These are phyloP conservation scores for Esox niger DNA, from an alignment of 2,113 vertebrate genomes.

Conservation along the genomic window DNA sequence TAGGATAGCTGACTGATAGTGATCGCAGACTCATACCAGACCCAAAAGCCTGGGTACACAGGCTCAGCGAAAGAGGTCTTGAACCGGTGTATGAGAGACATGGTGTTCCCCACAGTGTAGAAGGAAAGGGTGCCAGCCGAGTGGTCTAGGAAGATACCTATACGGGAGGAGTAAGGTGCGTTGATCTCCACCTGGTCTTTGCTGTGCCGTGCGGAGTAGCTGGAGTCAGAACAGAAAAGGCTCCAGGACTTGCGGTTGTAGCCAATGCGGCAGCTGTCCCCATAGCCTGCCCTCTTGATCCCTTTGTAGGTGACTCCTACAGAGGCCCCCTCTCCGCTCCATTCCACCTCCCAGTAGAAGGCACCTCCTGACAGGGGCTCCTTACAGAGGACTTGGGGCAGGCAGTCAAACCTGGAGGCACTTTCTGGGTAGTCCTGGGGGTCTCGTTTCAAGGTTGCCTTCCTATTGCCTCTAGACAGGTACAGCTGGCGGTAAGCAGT, in stretches of 20 bases:
- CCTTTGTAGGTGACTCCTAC: slow-evolving; percentile 78
- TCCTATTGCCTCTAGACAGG: slow-evolving; percentile 73
- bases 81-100: slow-evolving; percentile 78
- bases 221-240: slow-evolving; percentile 78
- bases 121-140: slow-evolving; percentile 72
- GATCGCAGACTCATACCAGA: slow-evolving; percentile 79
- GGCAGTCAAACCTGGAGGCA: slow-evolving; percentile 69
- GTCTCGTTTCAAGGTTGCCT: slow-evolving; percentile 72
- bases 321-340: slow-evolving; percentile 74
- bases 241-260: slow-evolving; percentile 85
- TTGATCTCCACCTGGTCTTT: slow-evolving; percentile 75
- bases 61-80: slow-evolving; percentile 75
- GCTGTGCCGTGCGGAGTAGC: slow-evolving; percentile 80
- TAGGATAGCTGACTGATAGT: slow-evolving; percentile 59
- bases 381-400: slow-evolving; percentile 75
- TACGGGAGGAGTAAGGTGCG: slow-evolving; percentile 67
- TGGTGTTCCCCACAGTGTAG: slow-evolving; percentile 66
- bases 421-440: slow-evolving; percentile 67
- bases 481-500: slow-evolving; percentile 76
- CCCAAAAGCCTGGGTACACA: slow-evolving; percentile 80
- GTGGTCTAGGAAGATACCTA: slow-evolving; percentile 78
- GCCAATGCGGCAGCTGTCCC: slow-evolving; percentile 77
- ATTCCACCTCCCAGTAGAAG: slow-evolving; percentile 81
- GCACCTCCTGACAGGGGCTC: slow-evolving; percentile 75
- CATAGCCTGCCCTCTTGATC: slow-evolving; percentile 76